phyloP scores from a whole-genome alignment of 2,797 vertebrate genomes.

The Pitangus sulphuratus region DNA sequence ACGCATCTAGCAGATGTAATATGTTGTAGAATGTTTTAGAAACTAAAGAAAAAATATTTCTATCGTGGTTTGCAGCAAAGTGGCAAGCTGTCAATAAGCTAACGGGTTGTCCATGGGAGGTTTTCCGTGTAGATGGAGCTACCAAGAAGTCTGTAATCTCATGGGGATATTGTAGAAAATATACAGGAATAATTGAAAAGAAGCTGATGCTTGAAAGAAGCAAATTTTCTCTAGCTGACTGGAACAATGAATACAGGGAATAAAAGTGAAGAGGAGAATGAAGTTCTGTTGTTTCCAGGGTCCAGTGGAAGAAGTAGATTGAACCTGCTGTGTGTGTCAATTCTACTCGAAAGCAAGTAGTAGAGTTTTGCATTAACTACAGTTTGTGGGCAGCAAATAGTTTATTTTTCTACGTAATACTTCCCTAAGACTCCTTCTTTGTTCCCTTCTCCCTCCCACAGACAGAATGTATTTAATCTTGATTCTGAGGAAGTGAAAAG shows the following conservation, averaged over 20 bases:
- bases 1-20: slow-evolving; percentile 8
- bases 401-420: background rate
- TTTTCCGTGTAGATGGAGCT: background rate
- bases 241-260: background rate
- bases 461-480: background rate
- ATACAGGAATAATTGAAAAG: background rate
- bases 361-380: background rate
- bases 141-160: background rate
- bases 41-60: background rate
- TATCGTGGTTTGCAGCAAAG: background rate
- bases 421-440: background rate
- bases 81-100: background rate
- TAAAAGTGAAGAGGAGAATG: background rate
- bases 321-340: background rate
- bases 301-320: background rate
- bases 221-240: background rate
- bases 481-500: background rate
- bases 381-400: background rate
- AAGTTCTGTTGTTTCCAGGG: background rate
- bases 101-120: background rate
- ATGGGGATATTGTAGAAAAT: background rate
- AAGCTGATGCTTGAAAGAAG: background rate
- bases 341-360: background rate
- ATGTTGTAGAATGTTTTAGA: background rate
- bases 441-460: background rate